Evolutionary conservation across 1,140 invertebrate genomes (phyloP).

Genomic region (Ladona fulva): DNA sequence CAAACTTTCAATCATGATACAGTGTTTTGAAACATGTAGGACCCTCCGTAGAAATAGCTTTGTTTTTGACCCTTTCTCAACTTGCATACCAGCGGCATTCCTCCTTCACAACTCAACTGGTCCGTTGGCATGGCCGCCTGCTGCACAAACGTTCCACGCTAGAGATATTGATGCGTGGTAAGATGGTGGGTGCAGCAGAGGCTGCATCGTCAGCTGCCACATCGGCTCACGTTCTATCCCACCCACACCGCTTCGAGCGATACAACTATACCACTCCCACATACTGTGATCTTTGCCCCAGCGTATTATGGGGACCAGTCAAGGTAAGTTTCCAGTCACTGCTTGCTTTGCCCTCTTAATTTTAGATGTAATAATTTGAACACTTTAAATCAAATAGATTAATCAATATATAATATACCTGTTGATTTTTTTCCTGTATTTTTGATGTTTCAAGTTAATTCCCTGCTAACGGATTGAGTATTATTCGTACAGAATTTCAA

Average conservation of each 20-base stretch:
- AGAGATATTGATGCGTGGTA: conserved; percentile 80
- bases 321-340: conserved; percentile 41
- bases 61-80: background rate
- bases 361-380: no score
- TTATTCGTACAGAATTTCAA: no score
- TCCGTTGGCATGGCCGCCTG: conserved; percentile 74
- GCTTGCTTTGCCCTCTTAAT: conserved; percentile 12
- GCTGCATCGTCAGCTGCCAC: conserved; percentile 42
- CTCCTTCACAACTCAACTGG: conserved; percentile 78
- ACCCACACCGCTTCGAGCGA: conserved; percentile 82
- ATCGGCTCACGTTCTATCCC: conserved; percentile 54
- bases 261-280: conserved; percentile 83
- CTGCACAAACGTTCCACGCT: conserved; percentile 86
- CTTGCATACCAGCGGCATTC: conserved; percentile 47
- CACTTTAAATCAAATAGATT: no score
- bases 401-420: no score
- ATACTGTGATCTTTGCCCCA: conserved; percentile 83
- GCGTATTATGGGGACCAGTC: conserved; percentile 89
- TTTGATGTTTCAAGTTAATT: no score
- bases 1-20: background rate
- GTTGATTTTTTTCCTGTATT: no score
- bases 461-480: no score
- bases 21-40: no score
- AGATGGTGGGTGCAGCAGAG: conserved; percentile 56
- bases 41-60: background rate